These are phyloP conservation scores for Coenonympha arcania DNA, from an alignment of 2,888 invertebrate species.

Conservation along the genomic window DNA sequence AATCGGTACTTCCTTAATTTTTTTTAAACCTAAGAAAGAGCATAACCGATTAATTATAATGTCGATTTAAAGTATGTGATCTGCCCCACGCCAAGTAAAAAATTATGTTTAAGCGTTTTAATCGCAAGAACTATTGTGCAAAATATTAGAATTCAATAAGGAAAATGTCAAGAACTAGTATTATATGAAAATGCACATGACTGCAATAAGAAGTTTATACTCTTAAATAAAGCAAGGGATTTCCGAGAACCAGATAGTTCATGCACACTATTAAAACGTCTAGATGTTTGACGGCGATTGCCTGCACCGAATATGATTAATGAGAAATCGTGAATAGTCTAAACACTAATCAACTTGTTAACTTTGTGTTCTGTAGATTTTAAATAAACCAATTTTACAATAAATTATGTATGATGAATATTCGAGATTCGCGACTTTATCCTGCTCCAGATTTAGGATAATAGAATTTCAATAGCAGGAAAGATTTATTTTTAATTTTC, in stretches of 20 bases:
- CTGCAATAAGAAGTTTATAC: not conserved
- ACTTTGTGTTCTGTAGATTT: slow-evolving; percentile 17
- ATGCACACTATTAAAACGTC: slow-evolving; percentile 9
- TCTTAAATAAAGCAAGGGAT: no score
- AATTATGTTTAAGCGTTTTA: no score
- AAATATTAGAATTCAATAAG: not conserved
- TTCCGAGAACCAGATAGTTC: slow-evolving; percentile 11
- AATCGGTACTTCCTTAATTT: no score
- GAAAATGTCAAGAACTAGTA: not conserved
- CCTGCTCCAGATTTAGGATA: not conserved
- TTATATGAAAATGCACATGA: not conserved
- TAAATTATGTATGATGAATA: no score
- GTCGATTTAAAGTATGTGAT: no score
- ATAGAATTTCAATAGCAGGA: not conserved
- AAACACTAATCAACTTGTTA: slow-evolving; percentile 21
- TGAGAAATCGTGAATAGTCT: slow-evolving; percentile 18
- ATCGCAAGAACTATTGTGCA: not conserved
- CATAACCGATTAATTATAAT: no score
- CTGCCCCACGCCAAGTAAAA: no score
- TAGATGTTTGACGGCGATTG: slow-evolving; percentile 15
- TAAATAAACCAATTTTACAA: slow-evolving; percentile 13
- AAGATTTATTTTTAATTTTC: no score
- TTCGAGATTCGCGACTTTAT: slow-evolving; percentile 6
- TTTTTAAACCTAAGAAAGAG: no score
- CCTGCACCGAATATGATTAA: slow-evolving; percentile 21